These are phyloP conservation scores for Lacerta agilis DNA, from an alignment of 2,797 vertebrate species.

Conservation along the genomic window DNA sequence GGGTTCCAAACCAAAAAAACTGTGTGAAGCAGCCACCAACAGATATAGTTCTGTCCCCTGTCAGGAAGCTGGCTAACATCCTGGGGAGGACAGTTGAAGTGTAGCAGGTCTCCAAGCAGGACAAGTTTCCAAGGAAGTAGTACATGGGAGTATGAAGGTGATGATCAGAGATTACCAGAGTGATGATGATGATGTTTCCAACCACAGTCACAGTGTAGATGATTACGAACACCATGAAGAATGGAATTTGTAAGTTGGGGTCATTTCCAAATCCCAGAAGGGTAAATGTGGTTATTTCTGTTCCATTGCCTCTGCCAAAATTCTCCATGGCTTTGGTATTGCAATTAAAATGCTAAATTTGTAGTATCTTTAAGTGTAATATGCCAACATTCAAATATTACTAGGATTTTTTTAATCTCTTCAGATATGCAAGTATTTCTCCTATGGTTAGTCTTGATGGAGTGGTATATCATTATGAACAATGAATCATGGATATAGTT, in stretches of 20 bases:
- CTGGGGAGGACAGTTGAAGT: constrained; percentile 44
- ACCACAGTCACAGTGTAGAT: constrained; percentile 47
- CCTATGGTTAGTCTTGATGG: background rate
- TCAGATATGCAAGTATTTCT: background rate
- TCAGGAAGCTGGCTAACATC: background rate
- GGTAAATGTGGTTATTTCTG: background rate
- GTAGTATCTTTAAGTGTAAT: background rate
- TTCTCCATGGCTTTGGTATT: background rate
- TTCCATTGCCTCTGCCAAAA: background rate
- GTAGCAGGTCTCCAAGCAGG: constrained; percentile 57
- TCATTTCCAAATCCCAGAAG: constrained; percentile 1
- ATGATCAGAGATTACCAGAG: constrained; percentile 37
- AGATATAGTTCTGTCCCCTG: constrained; percentile 5
- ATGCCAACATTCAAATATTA: background rate
- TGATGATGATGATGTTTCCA: constrained; percentile 47
- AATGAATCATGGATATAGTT: too few relatives aligned
- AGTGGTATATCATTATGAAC: too few relatives aligned
- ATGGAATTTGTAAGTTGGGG: constrained; percentile 1
- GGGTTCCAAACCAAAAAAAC: constrained; percentile 58
- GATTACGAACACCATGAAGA: constrained; percentile 34
- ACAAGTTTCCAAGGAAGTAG: constrained; percentile 61
- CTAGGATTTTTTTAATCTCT: background rate
- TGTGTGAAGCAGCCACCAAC: constrained; percentile 52
- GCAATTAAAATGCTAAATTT: background rate
- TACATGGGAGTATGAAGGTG: constrained; percentile 54